A percentile compares a stretch with the other conserved stretches of the same genome.
These are phyloP conservation scores for Oithona nana DNA, from an alignment of 2,888 invertebrate genomes.

Conservation along the genomic window DNA sequence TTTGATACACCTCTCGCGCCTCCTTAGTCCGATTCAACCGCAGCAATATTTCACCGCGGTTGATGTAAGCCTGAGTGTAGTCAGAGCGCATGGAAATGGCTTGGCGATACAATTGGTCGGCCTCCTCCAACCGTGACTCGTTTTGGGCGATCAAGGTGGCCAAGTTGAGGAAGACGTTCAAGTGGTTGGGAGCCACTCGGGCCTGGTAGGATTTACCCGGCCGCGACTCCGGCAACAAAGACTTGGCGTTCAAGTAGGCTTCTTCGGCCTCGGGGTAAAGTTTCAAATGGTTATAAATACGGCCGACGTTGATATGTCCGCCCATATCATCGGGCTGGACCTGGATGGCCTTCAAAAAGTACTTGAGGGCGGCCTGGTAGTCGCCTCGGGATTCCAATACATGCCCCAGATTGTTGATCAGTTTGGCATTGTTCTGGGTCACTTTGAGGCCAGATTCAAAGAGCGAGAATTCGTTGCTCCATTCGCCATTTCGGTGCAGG, in stretches of 20 bases:
- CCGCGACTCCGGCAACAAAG: constrained; percentile 68
- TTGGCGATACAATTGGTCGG: constrained; percentile 77
- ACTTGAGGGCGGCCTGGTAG: constrained; percentile 57
- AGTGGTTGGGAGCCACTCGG: constrained; percentile 80
- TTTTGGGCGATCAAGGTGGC: constrained; percentile 87
- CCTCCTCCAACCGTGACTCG: constrained; percentile 73
- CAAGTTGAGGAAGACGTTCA: constrained; percentile 84
- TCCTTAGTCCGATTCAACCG: constrained; percentile 82
- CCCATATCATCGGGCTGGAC: constrained; percentile 92
- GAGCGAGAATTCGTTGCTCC: constrained; percentile 78
- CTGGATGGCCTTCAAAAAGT: constrained; percentile 45
- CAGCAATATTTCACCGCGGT: constrained; percentile 84
- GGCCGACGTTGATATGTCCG: constrained; percentile 88
- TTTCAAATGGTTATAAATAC: constrained; percentile 79
- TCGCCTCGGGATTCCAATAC: constrained; percentile 59
- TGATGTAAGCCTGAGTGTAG: constrained; percentile 88
- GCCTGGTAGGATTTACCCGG: constrained; percentile 88
- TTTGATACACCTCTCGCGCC: constrained; percentile 81
- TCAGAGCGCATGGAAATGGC: constrained; percentile 94
- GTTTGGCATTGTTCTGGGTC: constrained; percentile 56
- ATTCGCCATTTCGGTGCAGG: constrained; percentile 70
- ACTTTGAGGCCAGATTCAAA: constrained; percentile 76
- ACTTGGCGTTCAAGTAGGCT: constrained; percentile 75
- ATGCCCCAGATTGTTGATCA: constrained; percentile 93
- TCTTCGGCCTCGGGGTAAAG: constrained; percentile 73